These are phyloP conservation scores for Chrysodeixis includens DNA, from an alignment of 2,888 invertebrate genomes.

Conservation along the genomic window DNA sequence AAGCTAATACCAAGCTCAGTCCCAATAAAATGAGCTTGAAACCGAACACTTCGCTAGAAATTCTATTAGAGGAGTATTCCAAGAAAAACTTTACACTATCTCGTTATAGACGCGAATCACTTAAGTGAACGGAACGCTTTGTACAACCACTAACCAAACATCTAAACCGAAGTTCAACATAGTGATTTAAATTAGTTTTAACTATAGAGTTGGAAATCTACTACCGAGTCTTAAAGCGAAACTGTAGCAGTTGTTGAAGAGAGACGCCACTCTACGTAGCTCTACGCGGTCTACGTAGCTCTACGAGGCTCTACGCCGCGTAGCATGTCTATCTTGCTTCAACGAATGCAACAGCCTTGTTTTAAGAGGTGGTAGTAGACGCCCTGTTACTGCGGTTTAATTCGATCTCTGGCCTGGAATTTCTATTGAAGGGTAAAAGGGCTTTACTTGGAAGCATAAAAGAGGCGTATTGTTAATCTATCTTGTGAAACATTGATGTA, in stretches of 20 bases:
- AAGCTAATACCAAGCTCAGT: neutral
- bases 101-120: neutral
- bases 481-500: neutral
- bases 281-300: no score
- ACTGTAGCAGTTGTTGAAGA: no score
- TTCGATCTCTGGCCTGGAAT: neutral
- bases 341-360: no score
- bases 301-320: no score
- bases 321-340: no score
- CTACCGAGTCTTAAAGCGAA: no score
- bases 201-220: neutral
- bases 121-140: conserved; percentile 5
- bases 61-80: neutral
- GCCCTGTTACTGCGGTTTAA: neutral
- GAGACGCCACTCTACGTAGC: no score
- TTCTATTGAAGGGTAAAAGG: neutral
- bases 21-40: neutral
- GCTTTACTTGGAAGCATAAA: neutral
- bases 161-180: conserved; percentile 3
- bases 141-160: neutral
- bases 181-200: conserved; percentile 3
- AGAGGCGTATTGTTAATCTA: neutral
- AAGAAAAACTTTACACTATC: neutral
- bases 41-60: neutral
- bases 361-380: no score